Conservation (phyloP, 2,797 vertebrate genomes). For the Eremophila alpestris region DNA sequence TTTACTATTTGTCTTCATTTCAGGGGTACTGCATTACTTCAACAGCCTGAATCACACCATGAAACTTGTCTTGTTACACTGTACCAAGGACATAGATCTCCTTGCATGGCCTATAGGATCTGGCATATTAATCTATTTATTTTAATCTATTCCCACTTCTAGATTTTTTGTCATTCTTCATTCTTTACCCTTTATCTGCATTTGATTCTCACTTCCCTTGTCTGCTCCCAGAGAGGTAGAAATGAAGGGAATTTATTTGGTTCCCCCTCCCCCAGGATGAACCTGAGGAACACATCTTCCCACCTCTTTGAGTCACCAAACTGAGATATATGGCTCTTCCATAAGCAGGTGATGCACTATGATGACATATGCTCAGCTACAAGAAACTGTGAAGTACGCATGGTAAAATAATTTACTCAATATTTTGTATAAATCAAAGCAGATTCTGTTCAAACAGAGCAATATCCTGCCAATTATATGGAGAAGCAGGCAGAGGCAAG, state of each 20-base stretch:
- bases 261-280: neutral
- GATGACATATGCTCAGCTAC: neutral
- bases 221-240: conserved; percentile 2
- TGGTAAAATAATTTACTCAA: neutral
- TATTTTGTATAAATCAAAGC: neutral
- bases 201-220: neutral
- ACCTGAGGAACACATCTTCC: neutral
- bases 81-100: neutral
- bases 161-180: neutral
- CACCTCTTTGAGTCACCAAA: neutral
- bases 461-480: neutral
- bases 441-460: neutral
- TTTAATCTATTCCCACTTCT: neutral
- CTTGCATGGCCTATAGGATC: neutral
- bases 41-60: neutral
- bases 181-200: neutral
- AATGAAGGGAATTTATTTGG: neutral
- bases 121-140: neutral
- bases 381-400: neutral
- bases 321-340: neutral
- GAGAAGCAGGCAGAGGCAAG: neutral
- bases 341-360: neutral
- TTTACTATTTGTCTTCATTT: conserved; percentile 14
- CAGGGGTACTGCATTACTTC: neutral
- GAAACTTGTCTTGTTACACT: neutral